These are phyloP conservation scores for Leptoteleia sp. DNA, from an alignment of 1,140 invertebrate genomes.

Conservation along the genomic window DNA sequence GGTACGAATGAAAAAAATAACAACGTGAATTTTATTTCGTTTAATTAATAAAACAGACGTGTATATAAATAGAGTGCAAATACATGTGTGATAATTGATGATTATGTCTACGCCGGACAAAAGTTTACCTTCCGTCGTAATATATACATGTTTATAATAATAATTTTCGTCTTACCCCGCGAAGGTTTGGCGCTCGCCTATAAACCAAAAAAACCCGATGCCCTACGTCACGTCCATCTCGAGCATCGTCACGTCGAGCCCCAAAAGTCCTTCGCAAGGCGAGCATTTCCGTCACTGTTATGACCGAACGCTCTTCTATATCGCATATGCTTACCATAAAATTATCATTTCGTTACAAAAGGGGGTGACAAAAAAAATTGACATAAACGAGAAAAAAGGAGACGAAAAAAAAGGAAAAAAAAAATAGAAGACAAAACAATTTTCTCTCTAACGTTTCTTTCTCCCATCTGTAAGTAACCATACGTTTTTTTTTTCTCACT, in stretches of 20 bases:
- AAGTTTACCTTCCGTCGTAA: conserved; percentile 68
- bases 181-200: conserved; percentile 56
- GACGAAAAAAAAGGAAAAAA: no score
- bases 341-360: conserved; percentile 42
- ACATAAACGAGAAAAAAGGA: no score
- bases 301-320: conserved; percentile 35
- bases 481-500: conserved; percentile 55
- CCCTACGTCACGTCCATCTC: neutral
- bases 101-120: conserved; percentile 69
- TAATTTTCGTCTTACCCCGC: conserved; percentile 55
- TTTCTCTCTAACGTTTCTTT: conserved; percentile 34
- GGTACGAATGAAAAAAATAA: conserved; percentile 5
- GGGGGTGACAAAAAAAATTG: no score
- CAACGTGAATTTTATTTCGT: conserved; percentile 68
- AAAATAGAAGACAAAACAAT: no score
- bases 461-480: conserved; percentile 57
- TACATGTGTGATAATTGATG: conserved; percentile 77
- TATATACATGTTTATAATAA: conserved; percentile 76
- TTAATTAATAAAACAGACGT: conserved; percentile 80
- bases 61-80: conserved; percentile 80
- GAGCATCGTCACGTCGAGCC: conserved; percentile 8
- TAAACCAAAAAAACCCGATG: conserved; percentile 11
- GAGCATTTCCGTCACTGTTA: conserved; percentile 32
- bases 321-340: conserved; percentile 26
- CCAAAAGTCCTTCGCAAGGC: conserved; percentile 48